Base-by-base conservation (phyloP, 1,140 invertebrate genomes). In the Ruditapes philippinarum region DNA sequence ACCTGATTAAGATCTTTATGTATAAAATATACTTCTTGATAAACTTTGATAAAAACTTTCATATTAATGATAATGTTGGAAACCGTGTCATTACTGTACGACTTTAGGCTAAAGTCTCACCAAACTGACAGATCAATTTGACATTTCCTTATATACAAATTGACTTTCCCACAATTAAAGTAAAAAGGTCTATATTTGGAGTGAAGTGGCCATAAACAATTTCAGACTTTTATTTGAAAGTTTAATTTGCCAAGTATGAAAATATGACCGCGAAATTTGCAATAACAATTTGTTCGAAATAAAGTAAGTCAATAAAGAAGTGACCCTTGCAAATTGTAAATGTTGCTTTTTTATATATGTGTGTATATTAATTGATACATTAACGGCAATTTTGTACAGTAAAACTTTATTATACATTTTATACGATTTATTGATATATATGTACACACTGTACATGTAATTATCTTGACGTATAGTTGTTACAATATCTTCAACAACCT, bases 81-180 rank as follows among this genome's bases (percentile, higher is more conserved):
- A 68, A 42, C 22, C 81, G 65, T 83, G 81, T 83, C 81, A 83
- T 51, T 78, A 28, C 62, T n/a, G 22, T 22, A 42, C 36, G 2
- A 36, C 60, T 83, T 70, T 40, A 25, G 81, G 81, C 81, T 40
- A 83, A 70, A 65, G 65, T 83, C 81, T 62, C 81, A 65, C 60
- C 25, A 11, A 5, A 22, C 17, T 70, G 81, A 70, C 81, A 49
- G 60, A 70, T 51, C 42, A 49, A 1, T 25, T 83, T 83, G 81
- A 83, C 81, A 70, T 83, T 83, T 83, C 81, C 81, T 83, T 83
- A 83, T 83, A 83, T 65, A 83, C 81, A 70, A 70, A 70, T 70
- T 65, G 60, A 83, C 81, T 83, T 70, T 83, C 81, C 81, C 81
- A 70, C 81, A 83, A 83, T 70, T 78, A 78, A 54, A n/a, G n/a